Percentiles rank a stretch among this genome's conserved stretches.
Evolutionary conservation across 2,888 invertebrate species (phyloP).

Genomic region (Plusia festucae): DNA sequence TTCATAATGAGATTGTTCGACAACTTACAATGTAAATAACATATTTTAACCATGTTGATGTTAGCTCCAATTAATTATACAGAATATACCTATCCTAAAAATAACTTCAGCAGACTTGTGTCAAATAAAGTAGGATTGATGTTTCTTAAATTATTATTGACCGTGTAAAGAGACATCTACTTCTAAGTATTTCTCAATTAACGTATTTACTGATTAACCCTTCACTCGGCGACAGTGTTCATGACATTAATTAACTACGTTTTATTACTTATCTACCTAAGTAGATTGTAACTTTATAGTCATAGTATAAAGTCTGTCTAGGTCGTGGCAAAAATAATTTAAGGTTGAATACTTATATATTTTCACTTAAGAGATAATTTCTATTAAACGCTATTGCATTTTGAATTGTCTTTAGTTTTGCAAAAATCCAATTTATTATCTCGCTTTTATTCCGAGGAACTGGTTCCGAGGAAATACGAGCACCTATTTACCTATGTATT

Average conservation of each 20-base stretch:
- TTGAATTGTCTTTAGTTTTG: neutral
- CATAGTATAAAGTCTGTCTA: conserved; percentile 42
- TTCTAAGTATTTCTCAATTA: conserved; percentile 9
- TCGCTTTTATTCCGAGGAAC: conserved; percentile 7
- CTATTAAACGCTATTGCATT: neutral
- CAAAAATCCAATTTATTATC: neutral
- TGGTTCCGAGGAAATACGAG: no score
- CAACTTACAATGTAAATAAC: conserved; percentile 41
- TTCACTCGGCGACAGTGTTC: conserved; percentile 39
- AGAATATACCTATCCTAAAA: conserved; percentile 7
- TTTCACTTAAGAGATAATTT: conserved; percentile 12
- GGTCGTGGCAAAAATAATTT: conserved; percentile 37
- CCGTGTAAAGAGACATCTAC: conserved; percentile 13
- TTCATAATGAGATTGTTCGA: conserved; percentile 30
- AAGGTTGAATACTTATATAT: conserved; percentile 24
- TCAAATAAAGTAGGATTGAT: conserved; percentile 11
- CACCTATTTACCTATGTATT: conserved; percentile 18
- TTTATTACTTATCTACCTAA: conserved; percentile 34
- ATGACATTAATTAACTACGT: conserved; percentile 30
- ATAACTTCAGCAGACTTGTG: conserved; percentile 1
- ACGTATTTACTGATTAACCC: conserved; percentile 21
- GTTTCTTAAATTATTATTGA: conserved; percentile 9
- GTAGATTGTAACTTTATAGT: conserved; percentile 49
- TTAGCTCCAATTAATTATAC: conserved; percentile 19
- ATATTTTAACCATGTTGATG: conserved; percentile 31